Evolutionary conservation across 2,797 vertebrate genomes (phyloP).

Genomic region (Saxicola maurus): DNA sequence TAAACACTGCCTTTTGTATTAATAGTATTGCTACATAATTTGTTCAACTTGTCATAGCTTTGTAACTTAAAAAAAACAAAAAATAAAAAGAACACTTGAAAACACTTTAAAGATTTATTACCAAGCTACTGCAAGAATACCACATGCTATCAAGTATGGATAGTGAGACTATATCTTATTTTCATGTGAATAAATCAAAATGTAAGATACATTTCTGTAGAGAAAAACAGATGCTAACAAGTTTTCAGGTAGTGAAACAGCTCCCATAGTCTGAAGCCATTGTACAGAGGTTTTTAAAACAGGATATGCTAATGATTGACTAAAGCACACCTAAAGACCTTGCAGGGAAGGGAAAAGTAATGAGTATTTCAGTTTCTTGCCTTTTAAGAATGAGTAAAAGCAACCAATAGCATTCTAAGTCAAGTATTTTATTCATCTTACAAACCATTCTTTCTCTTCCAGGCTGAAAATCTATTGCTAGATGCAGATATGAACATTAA

Average conservation of each 20-base stretch:
- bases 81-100: neutral
- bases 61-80: neutral
- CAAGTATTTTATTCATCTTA: neutral
- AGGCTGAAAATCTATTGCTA: slow-evolving; percentile 96
- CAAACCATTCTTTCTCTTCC: slow-evolving; percentile 46
- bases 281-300: neutral
- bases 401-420: neutral
- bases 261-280: neutral
- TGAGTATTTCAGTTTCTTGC: neutral
- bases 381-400: neutral
- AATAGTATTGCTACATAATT: neutral
- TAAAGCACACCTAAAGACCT: neutral
- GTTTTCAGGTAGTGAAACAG: neutral
- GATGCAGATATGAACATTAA: slow-evolving; percentile 99
- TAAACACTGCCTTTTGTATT: neutral
- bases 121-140: neutral
- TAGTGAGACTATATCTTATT: neutral
- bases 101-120: neutral
- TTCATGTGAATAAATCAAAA: neutral
- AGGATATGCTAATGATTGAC: neutral
- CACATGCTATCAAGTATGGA: neutral
- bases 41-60: neutral
- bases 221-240: neutral
- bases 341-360: neutral
- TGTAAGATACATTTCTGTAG: neutral